Percentiles rank a stretch among this genome's conserved stretches.
These are phyloP conservation scores for Odontocerum albicorne DNA, from an alignment of 2,888 invertebrate species.

Conservation along the genomic window DNA sequence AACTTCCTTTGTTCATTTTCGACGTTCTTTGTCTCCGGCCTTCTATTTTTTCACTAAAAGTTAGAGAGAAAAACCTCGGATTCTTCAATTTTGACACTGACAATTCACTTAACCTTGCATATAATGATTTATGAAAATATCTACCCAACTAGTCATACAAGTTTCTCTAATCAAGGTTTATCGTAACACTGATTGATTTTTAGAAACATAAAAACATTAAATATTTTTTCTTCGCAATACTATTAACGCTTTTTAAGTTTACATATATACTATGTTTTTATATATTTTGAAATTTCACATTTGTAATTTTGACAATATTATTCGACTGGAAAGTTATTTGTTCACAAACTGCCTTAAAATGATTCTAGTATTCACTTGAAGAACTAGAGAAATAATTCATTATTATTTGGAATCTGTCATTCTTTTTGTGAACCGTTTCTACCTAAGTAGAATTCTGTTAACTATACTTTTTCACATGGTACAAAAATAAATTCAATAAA, in stretches of 20 bases:
- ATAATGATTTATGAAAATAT: slow-evolving; percentile 1
- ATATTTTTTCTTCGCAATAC: background rate
- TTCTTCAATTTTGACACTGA: background rate
- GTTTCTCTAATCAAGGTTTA: background rate
- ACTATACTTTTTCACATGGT: too few species aligned
- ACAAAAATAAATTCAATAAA: too few species aligned
- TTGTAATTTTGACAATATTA: too few species aligned
- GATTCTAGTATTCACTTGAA: too few species aligned
- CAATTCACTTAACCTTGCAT: slow-evolving; percentile 3
- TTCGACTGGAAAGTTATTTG: too few species aligned
- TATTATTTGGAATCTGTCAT: too few species aligned
- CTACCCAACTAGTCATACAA: background rate
- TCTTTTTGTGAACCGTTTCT: too few species aligned
- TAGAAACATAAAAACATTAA: background rate
- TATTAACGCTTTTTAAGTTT: background rate
- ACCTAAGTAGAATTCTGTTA: too few species aligned
- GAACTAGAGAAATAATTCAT: too few species aligned
- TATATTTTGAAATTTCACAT: background rate
- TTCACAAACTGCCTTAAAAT: too few species aligned
- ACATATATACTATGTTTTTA: background rate
- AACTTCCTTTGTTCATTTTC: slow-evolving; percentile 29
- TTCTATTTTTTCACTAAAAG: background rate
- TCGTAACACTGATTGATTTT: background rate
- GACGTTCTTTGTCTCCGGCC: slow-evolving; percentile 2
- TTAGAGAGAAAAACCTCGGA: slow-evolving; percentile 6